A percentile compares a stretch with the other conserved stretches of the same genome.
phyloP scores from a whole-genome alignment of 2,113 vertebrate species.

The Arenaria interpres region DNA sequence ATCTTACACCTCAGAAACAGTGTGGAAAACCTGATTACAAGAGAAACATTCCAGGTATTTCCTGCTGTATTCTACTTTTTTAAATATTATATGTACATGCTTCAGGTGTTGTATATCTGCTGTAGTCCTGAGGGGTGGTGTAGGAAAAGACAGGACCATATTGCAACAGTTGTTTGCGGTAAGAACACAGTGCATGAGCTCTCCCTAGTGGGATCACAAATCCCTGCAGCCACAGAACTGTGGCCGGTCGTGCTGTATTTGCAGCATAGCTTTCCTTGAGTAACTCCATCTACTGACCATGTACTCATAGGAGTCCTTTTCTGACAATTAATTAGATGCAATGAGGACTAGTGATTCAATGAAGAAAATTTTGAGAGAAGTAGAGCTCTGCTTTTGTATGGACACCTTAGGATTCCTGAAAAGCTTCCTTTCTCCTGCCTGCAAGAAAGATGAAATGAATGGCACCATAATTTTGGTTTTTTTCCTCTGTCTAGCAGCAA shows the following conservation, averaged over 20 bases:
- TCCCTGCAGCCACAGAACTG: not conserved
- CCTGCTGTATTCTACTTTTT: not conserved
- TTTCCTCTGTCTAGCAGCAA: not conserved
- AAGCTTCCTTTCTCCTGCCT: not conserved
- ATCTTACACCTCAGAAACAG: not conserved
- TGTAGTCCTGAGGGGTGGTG: not conserved
- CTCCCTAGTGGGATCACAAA: conserved; percentile 20
- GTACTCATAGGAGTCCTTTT: not conserved
- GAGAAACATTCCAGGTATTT: not conserved
- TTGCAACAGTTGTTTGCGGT: not conserved
- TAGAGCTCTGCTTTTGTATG: not conserved
- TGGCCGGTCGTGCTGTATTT: rapidly evolving
- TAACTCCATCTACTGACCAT: no score
- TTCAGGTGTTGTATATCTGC: not conserved
- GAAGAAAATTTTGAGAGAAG: not conserved
- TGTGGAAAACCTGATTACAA: not conserved
- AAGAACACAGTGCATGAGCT: not conserved
- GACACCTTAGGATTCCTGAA: not conserved
- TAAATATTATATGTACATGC: not conserved
- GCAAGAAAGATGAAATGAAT: not conserved
- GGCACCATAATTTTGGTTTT: rapidly evolving
- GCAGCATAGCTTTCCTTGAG: not conserved
- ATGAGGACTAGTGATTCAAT: not conserved
- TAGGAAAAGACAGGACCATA: not conserved
- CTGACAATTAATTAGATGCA: not conserved